Conservation (phyloP, 64 coral and sea anemone species). For the Montipora sp. region DNA sequence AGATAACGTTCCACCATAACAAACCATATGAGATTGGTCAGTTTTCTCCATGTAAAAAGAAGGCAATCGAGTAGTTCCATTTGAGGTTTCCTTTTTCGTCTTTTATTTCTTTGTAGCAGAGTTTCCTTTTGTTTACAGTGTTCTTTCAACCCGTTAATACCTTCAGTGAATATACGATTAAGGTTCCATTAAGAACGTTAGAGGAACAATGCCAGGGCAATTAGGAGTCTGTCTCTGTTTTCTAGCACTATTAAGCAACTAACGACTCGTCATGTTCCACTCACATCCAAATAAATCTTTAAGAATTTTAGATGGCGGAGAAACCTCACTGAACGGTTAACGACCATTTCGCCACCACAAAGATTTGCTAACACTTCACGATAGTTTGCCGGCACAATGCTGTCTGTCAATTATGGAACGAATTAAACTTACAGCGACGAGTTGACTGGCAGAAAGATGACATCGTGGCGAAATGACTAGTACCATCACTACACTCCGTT, state of each 20-base stretch:
- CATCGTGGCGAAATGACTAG: too few relatives aligned
- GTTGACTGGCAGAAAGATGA: too few relatives aligned
- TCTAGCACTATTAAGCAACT: slow-evolving; percentile 38
- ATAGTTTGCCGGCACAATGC: too few relatives aligned
- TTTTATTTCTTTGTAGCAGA: background rate
- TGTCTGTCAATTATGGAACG: too few relatives aligned
- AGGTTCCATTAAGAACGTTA: slow-evolving; percentile 60
- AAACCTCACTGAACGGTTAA: background rate
- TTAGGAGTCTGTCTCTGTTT: slow-evolving; percentile 10
- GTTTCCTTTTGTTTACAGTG: slow-evolving; percentile 4
- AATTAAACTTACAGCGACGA: too few relatives aligned
- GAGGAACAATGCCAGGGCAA: slow-evolving; percentile 39
- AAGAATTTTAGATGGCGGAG: background rate
- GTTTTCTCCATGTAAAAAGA: background rate
- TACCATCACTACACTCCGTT: background rate
- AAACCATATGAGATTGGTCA: background rate
- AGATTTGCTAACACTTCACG: too few relatives aligned
- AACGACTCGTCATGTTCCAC: slow-evolving; percentile 32
- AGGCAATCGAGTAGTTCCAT: background rate
- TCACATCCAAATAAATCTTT: slow-evolving; percentile 10
- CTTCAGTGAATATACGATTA: slow-evolving; percentile 49
- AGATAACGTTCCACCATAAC: slow-evolving; percentile 9
- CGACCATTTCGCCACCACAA: too few relatives aligned
- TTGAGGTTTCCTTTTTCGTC: background rate
- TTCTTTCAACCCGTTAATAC: slow-evolving; percentile 45